Evolutionary conservation across 2,113 vertebrate genomes (phyloP), one percentile per base, ranked within the genome.

Genomic region (Neogobius melanostomus): DNA sequence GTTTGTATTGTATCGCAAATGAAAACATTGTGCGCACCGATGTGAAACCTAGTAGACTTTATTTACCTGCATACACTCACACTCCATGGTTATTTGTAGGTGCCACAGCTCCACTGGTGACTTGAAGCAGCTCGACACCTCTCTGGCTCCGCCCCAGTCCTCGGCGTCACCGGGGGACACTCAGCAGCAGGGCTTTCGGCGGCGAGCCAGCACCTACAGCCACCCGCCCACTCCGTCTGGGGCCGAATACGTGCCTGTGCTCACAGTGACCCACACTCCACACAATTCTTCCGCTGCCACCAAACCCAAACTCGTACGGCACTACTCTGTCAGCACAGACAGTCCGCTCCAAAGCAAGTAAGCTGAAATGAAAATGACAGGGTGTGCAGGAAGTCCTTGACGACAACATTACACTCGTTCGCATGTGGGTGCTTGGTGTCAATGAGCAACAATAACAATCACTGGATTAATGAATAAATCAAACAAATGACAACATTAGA

Each of bases 301-400:
- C 8, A 97, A 97, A 60, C 94, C 94, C 80, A 99, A 96, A 79
- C 95, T 99, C 53, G 92, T 94, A 88, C 95, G 97, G 83, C 96
- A 98, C 89, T 97, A 98, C 94, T 99, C 97, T 1, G 95, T 98
- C 93, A 96, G 96, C 95, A 96, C 96, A 50, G 96, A 98, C 91
- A 95, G 92, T 5, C 95, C 97, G 71, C 95, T 95, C 60, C 93
- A 95, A 76, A 94, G 87, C 94, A 96, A 95, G 95, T 96, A 92
- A 94, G 95, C 68, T 36, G 28, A 36, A 36, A 36, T 36, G 28
- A 36, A 2, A 36, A 36, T 36, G 28, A 36, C 2, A 1, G 28
- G 28, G 28, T 36, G 28, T 2, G 21, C 21, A 21, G 21, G 21
- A 2, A 2, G 21, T 21, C 21, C 21, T 21, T 21, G 28, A 3